Evolutionary conservation across 2,888 invertebrate genomes (phyloP).

Genomic region (Ceriagrion tenellum): DNA sequence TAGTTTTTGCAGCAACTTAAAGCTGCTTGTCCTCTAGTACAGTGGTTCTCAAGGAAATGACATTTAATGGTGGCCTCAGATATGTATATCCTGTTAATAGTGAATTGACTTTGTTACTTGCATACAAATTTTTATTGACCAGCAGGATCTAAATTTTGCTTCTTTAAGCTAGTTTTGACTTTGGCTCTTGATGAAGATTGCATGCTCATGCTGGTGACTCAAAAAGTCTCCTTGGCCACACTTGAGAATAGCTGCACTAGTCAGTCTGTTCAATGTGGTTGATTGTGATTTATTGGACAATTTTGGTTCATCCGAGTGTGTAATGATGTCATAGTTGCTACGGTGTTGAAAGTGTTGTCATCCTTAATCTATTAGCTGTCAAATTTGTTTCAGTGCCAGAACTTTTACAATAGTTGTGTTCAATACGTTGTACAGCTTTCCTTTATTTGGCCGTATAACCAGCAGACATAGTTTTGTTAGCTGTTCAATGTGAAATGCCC

Average conservation of each 20-base stretch:
- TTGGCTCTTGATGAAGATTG: background rate
- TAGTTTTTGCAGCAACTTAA: conserved; percentile 35
- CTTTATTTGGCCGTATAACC: background rate
- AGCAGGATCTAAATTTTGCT: background rate
- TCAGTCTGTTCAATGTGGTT: conserved; percentile 39
- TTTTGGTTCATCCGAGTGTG: background rate
- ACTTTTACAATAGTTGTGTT: background rate
- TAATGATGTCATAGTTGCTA: background rate
- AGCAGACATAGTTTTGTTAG: background rate
- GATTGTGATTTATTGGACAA: conserved; percentile 31
- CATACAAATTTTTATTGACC: background rate
- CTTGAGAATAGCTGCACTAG: conserved; percentile 43
- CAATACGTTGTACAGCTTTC: conserved; percentile 7
- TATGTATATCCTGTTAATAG: background rate
- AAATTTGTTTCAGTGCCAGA: background rate
- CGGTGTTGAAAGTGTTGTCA: conserved; percentile 23
- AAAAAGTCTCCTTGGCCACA: background rate
- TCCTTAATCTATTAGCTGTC: background rate
- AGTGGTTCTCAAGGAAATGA: conserved; percentile 15
- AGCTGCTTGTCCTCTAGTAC: conserved; percentile 23
- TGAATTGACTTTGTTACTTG: background rate
- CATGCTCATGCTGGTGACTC: background rate
- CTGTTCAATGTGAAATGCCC: background rate
- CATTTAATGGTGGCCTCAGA: background rate
- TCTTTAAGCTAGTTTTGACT: background rate